Evolutionary conservation across 2,888 invertebrate genomes (phyloP), one percentile per base, ranked within the genome.

Genomic region (Bembecia ichneumoniformis): DNA sequence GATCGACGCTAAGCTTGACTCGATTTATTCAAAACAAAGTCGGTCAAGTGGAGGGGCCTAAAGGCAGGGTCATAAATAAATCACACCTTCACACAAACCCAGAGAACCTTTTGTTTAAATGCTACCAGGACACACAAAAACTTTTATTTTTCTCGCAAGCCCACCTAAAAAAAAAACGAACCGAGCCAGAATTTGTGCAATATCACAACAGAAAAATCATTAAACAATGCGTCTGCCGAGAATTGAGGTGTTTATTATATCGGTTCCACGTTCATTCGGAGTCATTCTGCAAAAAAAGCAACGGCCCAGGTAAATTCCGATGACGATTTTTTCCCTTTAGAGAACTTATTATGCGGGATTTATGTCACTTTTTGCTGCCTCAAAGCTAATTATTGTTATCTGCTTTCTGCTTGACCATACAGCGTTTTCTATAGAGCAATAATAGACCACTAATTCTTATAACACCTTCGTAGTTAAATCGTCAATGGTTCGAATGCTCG

Each of bases 181-280:
- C 68, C 75, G 71, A 69, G 58, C 76, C 60, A 72, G 74, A 71
- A 80, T 87, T 28, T 87, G 86, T 84, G 84, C 86, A 87, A 87
- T 74, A 84, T 86, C 83, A 84, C 84, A 82, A 82, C 82, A 82
- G 78, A 82, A 73, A 69, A 80, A 74, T 84, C 82, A 84, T 86
- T 86, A 87, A 86, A 87, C 82, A 87, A 87, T 79, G 75, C 76
- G 77, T 72, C 68, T 81, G 84, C 86, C 74, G 68, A 72, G 84
- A 82, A 82, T 83, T 86, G 86, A 87, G 86, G 86, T 84, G 87
- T 87, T 86, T 86, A 86, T 83, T 84, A 84, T 82, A 74, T 77
- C 76, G 70, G 71, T 58, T 28, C 71, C 68, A 71, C 77, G 77
- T 70, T 76, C 73, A 62, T 66, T 74, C 69, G 68, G 65, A 77